Evolutionary conservation across 2,113 vertebrate species (phyloP).

Genomic region (Steatornis caripensis): DNA sequence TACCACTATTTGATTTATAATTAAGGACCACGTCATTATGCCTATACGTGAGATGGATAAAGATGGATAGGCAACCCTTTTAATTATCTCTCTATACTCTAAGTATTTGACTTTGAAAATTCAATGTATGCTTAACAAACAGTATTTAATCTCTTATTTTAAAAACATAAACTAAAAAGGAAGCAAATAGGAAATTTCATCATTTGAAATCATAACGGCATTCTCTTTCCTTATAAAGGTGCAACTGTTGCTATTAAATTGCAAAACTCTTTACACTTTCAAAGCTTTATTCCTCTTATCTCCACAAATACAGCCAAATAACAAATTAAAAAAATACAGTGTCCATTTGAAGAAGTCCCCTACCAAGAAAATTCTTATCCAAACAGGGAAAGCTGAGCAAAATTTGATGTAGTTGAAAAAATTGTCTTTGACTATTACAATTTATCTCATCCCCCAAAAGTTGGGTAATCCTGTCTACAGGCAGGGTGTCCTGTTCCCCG

Average conservation of each 20-base stretch:
- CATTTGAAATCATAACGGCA: not conserved
- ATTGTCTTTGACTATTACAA: not conserved
- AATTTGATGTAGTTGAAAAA: not conserved
- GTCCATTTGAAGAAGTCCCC: not conserved
- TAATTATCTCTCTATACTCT: not conserved
- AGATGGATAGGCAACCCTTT: not conserved
- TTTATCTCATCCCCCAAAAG: not conserved
- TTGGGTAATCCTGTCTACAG: not conserved
- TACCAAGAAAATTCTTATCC: constrained; percentile 1
- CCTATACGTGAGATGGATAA: not conserved
- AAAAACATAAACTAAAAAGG: not conserved
- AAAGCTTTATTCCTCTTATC: not conserved
- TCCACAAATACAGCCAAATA: not conserved
- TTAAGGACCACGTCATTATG: not conserved
- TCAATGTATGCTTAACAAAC: not conserved
- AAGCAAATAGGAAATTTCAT: not conserved
- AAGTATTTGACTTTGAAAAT: constrained; percentile 14
- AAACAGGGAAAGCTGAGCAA: not conserved
- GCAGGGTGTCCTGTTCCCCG: not conserved
- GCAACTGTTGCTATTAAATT: not conserved
- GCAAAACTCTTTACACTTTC: not conserved
- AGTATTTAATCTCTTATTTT: not conserved
- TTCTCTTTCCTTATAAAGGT: not conserved
- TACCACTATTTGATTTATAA: not conserved
- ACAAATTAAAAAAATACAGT: not conserved